Percentiles rank a stretch among this genome's conserved stretches.
phyloP scores from a whole-genome alignment of 1,140 invertebrate species.

The Megalonaias nervosa region DNA sequence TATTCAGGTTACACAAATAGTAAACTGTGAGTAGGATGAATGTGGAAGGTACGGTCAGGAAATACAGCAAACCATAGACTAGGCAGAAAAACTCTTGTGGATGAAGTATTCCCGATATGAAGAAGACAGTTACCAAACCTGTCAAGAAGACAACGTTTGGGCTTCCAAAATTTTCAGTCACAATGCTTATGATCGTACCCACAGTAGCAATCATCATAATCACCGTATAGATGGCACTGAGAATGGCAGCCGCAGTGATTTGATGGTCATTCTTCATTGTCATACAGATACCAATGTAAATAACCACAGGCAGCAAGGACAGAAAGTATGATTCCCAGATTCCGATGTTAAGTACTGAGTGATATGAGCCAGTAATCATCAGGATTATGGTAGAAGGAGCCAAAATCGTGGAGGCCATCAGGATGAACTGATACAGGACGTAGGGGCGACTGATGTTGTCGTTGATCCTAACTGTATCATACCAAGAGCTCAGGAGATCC shows the following conservation, averaged over 20 bases:
- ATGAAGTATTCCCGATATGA: constrained; percentile 97
- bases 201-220: constrained; percentile 70
- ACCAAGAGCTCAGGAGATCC: constrained; percentile 76
- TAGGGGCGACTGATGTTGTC: constrained; percentile 78
- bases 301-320: constrained; percentile 65
- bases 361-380: constrained; percentile 97
- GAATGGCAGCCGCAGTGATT: constrained; percentile 88
- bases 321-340: constrained; percentile 65
- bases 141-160: constrained; percentile 65
- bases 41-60: constrained; percentile 98
- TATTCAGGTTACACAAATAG: constrained; percentile 97
- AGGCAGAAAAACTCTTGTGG: constrained; percentile 99
- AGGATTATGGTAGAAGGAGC: constrained; percentile 94
- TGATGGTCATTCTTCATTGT: constrained; percentile 92
- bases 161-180: constrained; percentile 63
- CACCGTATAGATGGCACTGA: constrained; percentile 68
- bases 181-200: constrained; percentile 66
- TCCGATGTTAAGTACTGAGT: constrained; percentile 87
- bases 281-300: constrained; percentile 91
- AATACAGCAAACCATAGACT: constrained; percentile 93
- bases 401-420: constrained; percentile 93
- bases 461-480: constrained; percentile 75
- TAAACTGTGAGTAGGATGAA: constrained; percentile 97
- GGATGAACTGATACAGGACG: constrained; percentile 73
- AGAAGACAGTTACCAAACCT: constrained; percentile 79